These are phyloP conservation scores for Ophiothrix spiculata DNA, from an alignment of 35 echinoderm and acorn worm species.

Conservation along the genomic window DNA sequence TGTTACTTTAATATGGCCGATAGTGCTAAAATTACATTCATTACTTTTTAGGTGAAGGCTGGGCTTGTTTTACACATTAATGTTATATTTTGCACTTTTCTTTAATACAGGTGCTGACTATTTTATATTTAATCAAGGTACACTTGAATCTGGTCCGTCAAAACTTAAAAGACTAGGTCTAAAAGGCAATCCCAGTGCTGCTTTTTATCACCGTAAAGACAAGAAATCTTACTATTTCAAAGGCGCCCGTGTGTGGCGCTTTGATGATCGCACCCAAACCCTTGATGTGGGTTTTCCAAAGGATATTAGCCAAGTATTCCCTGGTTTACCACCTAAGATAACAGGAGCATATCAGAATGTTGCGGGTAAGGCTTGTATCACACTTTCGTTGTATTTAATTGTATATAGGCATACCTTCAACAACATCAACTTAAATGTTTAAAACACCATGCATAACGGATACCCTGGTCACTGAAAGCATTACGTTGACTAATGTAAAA, in stretches of 20 bases:
- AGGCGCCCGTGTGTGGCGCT: constrained; percentile 11
- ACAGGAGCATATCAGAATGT: constrained; percentile 16
- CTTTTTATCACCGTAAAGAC: constrained; percentile 1
- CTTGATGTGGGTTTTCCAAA: constrained; percentile 4
- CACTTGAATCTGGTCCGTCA: background rate
- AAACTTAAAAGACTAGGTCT: background rate
- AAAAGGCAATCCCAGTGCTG: background rate
- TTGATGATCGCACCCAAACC: background rate
- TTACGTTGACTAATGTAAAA: no score
- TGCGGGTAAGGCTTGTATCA: constrained; percentile 24
- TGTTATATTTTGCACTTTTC: no score
- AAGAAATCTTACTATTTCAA: constrained; percentile 25
- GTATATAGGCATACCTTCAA: no score
- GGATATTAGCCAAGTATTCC: constrained; percentile 8
- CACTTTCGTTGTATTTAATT: no score
- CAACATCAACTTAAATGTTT: no score
- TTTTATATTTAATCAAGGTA: background rate
- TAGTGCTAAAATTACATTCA: no score
- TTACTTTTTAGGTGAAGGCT: no score
- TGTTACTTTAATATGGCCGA: no score
- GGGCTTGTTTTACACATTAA: no score
- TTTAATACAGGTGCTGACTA: background rate
- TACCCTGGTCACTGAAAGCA: no score
- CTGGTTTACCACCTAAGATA: constrained; percentile 15
- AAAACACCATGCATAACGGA: no score